A percentile compares a stretch with the other conserved stretches of the same genome.
These are phyloP conservation scores for Teleopsis dalmanni DNA, from an alignment of 1,140 invertebrate genomes.

Conservation along the genomic window DNA sequence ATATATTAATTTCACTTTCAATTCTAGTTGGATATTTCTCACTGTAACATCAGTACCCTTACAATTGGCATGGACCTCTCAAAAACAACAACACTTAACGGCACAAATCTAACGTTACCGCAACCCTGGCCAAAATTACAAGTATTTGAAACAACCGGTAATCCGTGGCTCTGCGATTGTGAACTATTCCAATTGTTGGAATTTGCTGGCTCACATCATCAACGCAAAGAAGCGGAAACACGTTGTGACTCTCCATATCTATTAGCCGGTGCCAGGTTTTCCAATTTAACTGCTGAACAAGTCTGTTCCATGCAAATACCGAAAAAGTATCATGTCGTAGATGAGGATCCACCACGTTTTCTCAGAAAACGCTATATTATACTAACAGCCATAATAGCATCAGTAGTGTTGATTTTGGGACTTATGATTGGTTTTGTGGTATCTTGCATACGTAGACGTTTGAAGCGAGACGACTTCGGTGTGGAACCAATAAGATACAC, in stretches of 20 bases:
- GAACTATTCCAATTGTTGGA: conserved; percentile 27
- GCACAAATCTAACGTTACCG: neutral
- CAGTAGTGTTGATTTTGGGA: conserved; percentile 33
- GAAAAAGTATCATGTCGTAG: conserved; percentile 30
- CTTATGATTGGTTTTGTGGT: conserved; percentile 36
- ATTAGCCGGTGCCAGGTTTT: conserved; percentile 23
- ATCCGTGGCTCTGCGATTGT: conserved; percentile 56
- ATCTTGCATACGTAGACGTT: conserved; percentile 28
- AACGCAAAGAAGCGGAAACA: neutral
- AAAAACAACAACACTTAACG: neutral
- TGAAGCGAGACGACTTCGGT: conserved; percentile 37
- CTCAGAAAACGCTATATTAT: conserved; percentile 35
- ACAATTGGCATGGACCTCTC: conserved; percentile 20
- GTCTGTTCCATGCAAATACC: conserved; percentile 35
- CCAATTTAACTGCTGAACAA: conserved; percentile 26
- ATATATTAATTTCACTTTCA: no score
- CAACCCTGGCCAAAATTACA: conserved; percentile 36
- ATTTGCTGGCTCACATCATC: conserved; percentile 14
- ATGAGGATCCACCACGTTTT: conserved; percentile 35
- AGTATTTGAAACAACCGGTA: conserved; percentile 48
- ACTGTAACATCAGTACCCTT: conserved; percentile 48
- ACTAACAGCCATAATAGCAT: conserved; percentile 32
- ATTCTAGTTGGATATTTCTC: conserved; percentile 31
- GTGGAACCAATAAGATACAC: conserved; percentile 41
- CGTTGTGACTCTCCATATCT: conserved; percentile 36